These are phyloP conservation scores for Cyprinus carpio DNA, from an alignment of 2,113 vertebrate species.

Conservation along the genomic window DNA sequence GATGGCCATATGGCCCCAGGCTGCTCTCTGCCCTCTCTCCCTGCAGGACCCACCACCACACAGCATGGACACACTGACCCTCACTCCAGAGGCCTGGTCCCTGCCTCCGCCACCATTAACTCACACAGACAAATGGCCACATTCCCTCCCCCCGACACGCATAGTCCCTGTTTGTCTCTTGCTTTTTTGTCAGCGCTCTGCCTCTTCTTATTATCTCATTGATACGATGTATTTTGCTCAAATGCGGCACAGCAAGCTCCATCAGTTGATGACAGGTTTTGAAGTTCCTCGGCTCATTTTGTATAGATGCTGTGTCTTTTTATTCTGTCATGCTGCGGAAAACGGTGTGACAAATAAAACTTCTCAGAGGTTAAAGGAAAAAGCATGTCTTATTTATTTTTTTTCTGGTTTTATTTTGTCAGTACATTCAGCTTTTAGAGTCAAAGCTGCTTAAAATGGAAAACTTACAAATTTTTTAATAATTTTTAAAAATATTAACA, in stretches of 20 bases:
- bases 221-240: conserved; percentile 32
- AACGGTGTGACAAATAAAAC: conserved; percentile 10
- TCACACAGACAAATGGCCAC: conserved; percentile 57
- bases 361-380: conserved; percentile 6
- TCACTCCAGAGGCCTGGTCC: conserved; percentile 47
- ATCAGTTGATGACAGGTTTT: conserved; percentile 22
- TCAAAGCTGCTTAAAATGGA: neutral
- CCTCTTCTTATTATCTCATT: conserved; percentile 61
- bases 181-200: conserved; percentile 43
- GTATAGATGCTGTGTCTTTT: neutral
- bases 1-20: conserved; percentile 59
- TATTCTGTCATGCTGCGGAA: neutral
- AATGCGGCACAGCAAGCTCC: neutral
- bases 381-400: neutral
- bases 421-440: neutral
- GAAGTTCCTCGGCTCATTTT: conserved; percentile 11
- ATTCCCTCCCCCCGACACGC: neutral
- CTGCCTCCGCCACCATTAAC: conserved; percentile 50
- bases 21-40: conserved; percentile 52
- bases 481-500: too few relatives aligned
- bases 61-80: conserved; percentile 57
- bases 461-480: neutral
- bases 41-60: conserved; percentile 21
- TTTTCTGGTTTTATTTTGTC: neutral
- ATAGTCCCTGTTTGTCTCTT: conserved; percentile 3